Evolutionary conservation across 2,113 vertebrate species (phyloP).

Genomic region (Pristiophorus japonicus): DNA sequence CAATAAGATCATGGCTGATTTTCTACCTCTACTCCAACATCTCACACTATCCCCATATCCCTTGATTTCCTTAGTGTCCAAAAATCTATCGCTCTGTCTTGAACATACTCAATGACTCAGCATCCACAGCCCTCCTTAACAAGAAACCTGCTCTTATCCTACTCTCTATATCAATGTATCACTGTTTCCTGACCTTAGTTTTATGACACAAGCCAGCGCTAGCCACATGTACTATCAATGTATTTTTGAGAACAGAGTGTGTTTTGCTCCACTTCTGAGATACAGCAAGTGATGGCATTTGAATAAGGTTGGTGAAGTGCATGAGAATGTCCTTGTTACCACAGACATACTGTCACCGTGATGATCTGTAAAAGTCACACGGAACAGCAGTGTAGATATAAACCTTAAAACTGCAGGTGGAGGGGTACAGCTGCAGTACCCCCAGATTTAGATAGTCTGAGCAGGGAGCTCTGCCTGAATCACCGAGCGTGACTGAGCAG

Average conservation of each 20-base stretch:
- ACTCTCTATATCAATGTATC: background rate
- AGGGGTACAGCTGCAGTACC: background rate
- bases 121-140: background rate
- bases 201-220: background rate
- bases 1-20: too few species aligned
- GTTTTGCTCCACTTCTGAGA: constrained; percentile 25
- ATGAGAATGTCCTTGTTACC: constrained; percentile 39
- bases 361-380: constrained; percentile 14
- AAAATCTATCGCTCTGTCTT: too few species aligned
- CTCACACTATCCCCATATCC: too few species aligned
- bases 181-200: constrained; percentile 7
- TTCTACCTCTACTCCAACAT: too few species aligned
- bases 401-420: background rate
- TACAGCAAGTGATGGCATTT: constrained; percentile 39
- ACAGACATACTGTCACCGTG: constrained; percentile 30
- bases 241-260: constrained; percentile 38
- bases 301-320: background rate
- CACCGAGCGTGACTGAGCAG: too few species aligned
- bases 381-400: background rate
- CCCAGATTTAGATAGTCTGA: too few species aligned
- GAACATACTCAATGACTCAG: too few species aligned
- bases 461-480: too few species aligned
- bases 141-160: background rate
- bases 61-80: too few species aligned
- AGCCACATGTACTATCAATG: background rate